phyloP scores from a whole-genome alignment of 2,797 vertebrate species.

The Anisognathus igniventris region DNA sequence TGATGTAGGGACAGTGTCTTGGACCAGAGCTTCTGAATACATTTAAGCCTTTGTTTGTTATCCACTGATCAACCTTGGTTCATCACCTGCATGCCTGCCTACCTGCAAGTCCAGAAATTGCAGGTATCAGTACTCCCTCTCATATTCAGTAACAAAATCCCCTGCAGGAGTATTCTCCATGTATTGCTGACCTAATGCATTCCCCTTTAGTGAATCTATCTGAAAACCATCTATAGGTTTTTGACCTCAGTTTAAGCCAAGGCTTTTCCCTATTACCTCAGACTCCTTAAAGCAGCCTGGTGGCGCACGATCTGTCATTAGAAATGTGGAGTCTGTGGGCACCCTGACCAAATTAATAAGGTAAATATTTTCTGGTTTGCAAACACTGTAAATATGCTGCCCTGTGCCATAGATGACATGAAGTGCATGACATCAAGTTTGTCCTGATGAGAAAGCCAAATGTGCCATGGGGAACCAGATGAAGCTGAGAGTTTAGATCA shows the following conservation, averaged over 20 bases:
- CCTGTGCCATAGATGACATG: not conserved
- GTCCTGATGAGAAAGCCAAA: not conserved
- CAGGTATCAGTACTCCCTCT: not conserved
- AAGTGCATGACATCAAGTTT: not conserved
- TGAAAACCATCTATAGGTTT: not conserved
- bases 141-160: not conserved
- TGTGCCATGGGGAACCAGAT: not conserved
- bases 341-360: not conserved
- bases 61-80: not conserved
- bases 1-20: not conserved
- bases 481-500: not conserved
- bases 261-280: not conserved
- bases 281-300: not conserved
- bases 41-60: not conserved
- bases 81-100: not conserved
- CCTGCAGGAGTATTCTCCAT: not conserved
- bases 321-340: not conserved
- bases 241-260: not conserved
- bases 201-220: not conserved
- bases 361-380: not conserved
- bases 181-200: not conserved
- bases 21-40: not conserved
- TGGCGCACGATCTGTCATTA: not conserved
- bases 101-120: not conserved
- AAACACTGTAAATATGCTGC: not conserved